phyloP scores from a whole-genome alignment of 1,140 invertebrate genomes.

The Scaptomyza graminum region DNA sequence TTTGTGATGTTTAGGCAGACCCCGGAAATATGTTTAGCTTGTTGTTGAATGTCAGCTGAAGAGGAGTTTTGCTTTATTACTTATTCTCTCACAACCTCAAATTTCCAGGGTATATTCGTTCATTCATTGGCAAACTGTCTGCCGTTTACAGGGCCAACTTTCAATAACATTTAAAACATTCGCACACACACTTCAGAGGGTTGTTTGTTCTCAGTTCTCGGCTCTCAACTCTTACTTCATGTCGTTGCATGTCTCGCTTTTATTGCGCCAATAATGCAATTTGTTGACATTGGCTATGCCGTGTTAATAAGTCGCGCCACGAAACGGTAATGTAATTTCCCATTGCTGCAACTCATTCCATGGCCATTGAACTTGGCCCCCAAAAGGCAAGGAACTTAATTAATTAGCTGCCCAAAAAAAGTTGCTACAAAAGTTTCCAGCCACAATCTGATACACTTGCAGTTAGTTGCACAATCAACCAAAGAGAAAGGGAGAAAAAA shows the following conservation, averaged over 20 bases:
- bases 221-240: constrained; percentile 18
- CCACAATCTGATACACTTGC: constrained; percentile 77
- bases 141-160: constrained; percentile 31
- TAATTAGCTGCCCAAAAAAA: constrained; percentile 73
- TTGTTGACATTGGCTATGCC: constrained; percentile 77
- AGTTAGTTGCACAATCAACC: constrained; percentile 23
- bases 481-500: constrained; percentile 13
- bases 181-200: constrained; percentile 40
- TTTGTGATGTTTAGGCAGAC: background rate
- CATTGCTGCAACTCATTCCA: background rate
- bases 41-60: no score
- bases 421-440: constrained; percentile 46
- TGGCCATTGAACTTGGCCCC: constrained; percentile 41
- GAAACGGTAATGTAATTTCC: constrained; percentile 60
- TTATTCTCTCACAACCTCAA: no score
- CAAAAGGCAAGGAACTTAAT: constrained; percentile 62
- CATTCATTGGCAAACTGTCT: constrained; percentile 23
- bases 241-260: constrained; percentile 49
- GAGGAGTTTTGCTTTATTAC: background rate
- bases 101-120: constrained; percentile 2
- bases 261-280: constrained; percentile 76
- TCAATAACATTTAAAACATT: constrained; percentile 60
- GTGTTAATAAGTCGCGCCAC: constrained; percentile 67
- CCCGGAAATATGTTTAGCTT: background rate
- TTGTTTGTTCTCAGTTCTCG: constrained; percentile 9